A percentile compares a stretch with the other conserved stretches of the same genome.
These are phyloP conservation scores for Ceyx cyanopectus DNA, from an alignment of 2,113 vertebrate genomes.

Conservation along the genomic window DNA sequence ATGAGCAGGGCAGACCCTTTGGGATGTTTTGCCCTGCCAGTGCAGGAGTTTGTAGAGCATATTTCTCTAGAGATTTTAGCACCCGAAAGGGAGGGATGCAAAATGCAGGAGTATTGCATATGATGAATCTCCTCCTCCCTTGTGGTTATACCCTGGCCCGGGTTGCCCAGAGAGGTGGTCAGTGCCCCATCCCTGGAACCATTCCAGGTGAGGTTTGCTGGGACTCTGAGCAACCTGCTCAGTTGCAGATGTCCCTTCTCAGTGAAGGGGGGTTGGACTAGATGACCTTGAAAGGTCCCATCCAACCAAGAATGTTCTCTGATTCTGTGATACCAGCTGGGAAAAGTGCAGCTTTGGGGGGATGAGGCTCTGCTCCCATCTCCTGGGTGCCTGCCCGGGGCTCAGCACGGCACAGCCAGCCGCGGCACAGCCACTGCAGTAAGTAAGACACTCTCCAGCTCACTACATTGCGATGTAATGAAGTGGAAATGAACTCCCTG, in stretches of 20 bases:
- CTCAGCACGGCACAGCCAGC: not conserved
- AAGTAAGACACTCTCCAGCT: conserved; percentile 38
- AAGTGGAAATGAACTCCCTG: conserved; percentile 73
- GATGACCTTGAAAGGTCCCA: not conserved
- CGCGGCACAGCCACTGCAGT: not conserved
- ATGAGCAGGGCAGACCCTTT: not conserved
- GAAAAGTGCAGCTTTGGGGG: not conserved
- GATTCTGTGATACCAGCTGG: not conserved
- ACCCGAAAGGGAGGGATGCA: not conserved
- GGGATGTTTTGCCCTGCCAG: not conserved
- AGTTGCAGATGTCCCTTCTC: not conserved
- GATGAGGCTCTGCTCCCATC: not conserved
- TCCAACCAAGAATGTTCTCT: not conserved
- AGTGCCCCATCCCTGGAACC: not conserved
- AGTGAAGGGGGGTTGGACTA: not conserved
- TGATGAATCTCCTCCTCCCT: not conserved
- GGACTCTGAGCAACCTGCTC: not conserved
- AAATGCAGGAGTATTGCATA: rapidly evolving
- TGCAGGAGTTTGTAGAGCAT: rapidly evolving
- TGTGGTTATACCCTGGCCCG: not conserved
- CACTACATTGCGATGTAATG: conserved; percentile 58
- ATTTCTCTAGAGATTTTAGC: not conserved
- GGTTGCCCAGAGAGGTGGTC: not conserved
- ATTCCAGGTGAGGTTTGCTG: not conserved
- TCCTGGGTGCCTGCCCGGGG: rapidly evolving